Conservation (phyloP, 2,113 vertebrate species). For the Rhizomys pruinosus region DNA sequence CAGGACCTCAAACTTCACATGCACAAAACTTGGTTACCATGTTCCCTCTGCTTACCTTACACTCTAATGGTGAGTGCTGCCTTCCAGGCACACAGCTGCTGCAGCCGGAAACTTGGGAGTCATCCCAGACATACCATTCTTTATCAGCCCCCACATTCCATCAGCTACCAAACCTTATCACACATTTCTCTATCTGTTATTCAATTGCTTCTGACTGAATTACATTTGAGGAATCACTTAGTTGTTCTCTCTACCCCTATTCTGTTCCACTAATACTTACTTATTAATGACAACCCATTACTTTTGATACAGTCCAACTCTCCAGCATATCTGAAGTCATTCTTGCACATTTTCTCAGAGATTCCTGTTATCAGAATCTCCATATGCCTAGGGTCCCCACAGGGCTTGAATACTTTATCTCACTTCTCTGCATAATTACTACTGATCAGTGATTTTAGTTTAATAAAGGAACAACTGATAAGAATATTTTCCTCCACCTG, state of each 20-base stretch:
- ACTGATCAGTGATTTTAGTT: not conserved
- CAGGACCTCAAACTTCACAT: not conserved
- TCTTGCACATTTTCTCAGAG: not conserved
- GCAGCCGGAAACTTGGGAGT: conserved; percentile 29
- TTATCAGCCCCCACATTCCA: conserved; percentile 26
- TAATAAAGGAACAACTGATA: not conserved
- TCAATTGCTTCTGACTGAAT: not conserved
- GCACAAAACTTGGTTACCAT: not conserved
- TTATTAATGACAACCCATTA: not conserved
- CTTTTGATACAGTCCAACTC: not conserved
- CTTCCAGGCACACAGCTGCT: conserved; percentile 51
- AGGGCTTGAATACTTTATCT: no score
- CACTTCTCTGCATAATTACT: not conserved
- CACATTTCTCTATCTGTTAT: conserved; percentile 50
- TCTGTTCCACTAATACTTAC: not conserved
- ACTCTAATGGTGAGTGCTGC: conserved; percentile 1
- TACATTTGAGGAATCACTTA: not conserved
- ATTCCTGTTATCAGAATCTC: not conserved
- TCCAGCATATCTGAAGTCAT: not conserved
- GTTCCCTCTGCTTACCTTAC: not conserved
- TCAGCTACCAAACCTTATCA: conserved; percentile 10
- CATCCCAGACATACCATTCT: not conserved
- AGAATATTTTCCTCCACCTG: not conserved
- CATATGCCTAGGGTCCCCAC: not conserved
- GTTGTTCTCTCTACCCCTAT: not conserved